These are phyloP conservation scores for Pseudoatta argentina DNA, from an alignment of 1,140 invertebrate genomes.

Conservation along the genomic window DNA sequence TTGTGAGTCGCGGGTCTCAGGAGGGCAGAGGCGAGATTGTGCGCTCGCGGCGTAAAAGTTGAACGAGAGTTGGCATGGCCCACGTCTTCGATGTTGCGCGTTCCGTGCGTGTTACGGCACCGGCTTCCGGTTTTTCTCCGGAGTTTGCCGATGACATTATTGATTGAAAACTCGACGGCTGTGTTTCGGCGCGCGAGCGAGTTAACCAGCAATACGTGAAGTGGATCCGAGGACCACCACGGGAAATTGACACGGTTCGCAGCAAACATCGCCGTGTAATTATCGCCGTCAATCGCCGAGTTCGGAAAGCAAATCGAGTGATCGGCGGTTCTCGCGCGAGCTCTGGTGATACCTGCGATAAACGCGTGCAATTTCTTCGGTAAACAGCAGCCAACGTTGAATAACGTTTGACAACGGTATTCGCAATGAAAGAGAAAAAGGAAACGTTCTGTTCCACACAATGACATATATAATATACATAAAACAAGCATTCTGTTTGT, in stretches of 20 bases:
- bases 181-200: slow-evolving; percentile 40
- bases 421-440: not conserved
- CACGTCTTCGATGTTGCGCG: slow-evolving; percentile 15
- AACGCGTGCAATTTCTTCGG: slow-evolving; percentile 22
- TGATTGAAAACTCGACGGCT: slow-evolving; percentile 60
- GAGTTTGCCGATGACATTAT: slow-evolving; percentile 57
- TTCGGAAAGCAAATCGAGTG: slow-evolving; percentile 58
- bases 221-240: slow-evolving; percentile 42
- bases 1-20: not conserved
- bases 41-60: slow-evolving; percentile 13
- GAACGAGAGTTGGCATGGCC: not conserved
- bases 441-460: no score
- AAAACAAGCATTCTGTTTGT: no score
- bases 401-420: not conserved
- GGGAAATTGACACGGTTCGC: slow-evolving; percentile 61
- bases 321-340: slow-evolving; percentile 10
- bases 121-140: slow-evolving; percentile 40
- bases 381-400: not conserved
- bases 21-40: slow-evolving; percentile 11
- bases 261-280: slow-evolving; percentile 56
- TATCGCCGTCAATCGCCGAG: slow-evolving; percentile 57
- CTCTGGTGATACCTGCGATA: slow-evolving; percentile 5
- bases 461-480: no score
- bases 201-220: slow-evolving; percentile 9
- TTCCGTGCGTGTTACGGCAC: not conserved